These are phyloP conservation scores for Rhagophthalmus giganteus DNA, from an alignment of 2,888 invertebrate species.

Conservation along the genomic window DNA sequence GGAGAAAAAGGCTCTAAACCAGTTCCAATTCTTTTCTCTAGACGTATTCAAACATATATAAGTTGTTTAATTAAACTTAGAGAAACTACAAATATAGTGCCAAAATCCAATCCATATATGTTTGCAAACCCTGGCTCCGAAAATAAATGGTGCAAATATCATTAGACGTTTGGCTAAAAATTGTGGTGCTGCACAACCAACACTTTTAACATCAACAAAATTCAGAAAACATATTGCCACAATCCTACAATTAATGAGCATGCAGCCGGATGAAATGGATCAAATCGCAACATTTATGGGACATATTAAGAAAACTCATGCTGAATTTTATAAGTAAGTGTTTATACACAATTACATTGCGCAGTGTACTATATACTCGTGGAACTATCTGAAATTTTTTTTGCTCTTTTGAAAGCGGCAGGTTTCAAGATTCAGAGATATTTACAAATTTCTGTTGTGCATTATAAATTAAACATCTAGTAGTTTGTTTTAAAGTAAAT, in stretches of 20 bases:
- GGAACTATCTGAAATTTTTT: background rate
- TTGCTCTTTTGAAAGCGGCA: no score
- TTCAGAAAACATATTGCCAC: slow-evolving; percentile 32
- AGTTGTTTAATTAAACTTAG: slow-evolving; percentile 6
- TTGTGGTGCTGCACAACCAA: background rate
- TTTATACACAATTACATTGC: background rate
- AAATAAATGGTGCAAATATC: background rate
- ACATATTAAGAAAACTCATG: slow-evolving; percentile 26
- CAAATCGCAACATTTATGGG: slow-evolving; percentile 36
- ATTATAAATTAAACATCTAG: no score
- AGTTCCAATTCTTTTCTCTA: slow-evolving; percentile 33
- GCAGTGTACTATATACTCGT: background rate
- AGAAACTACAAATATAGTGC: no score
- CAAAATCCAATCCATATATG: no score
- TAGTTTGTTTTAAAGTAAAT: no score
- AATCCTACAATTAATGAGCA: slow-evolving; percentile 25
- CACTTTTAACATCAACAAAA: slow-evolving; percentile 17
- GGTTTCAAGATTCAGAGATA: no score
- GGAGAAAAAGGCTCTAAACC: slow-evolving; percentile 34
- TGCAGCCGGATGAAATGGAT: slow-evolving; percentile 33
- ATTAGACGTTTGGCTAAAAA: background rate
- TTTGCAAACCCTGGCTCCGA: background rate
- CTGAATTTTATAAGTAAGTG: slow-evolving; percentile 28
- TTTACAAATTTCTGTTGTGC: no score
- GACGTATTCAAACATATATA: slow-evolving; percentile 26